Percentiles rank a stretch among this genome's conserved stretches.
These are phyloP conservation scores for Argyresthia albistria DNA, from an alignment of 2,888 invertebrate species.

Conservation along the genomic window DNA sequence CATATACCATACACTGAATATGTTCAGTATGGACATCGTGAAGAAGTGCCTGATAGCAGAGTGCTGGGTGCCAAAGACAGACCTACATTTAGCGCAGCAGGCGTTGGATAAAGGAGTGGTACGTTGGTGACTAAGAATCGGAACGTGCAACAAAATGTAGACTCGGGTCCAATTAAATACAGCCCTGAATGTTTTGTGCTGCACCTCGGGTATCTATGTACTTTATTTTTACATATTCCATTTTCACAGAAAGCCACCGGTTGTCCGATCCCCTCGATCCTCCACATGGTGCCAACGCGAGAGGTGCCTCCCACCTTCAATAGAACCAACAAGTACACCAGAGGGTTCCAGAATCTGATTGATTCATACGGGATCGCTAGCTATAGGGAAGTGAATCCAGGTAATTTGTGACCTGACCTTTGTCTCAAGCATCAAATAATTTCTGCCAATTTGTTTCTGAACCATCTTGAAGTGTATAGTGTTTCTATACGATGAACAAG, in stretches of 20 bases:
- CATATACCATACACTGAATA: conserved; percentile 93
- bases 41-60: conserved; percentile 93
- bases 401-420: conserved; percentile 35
- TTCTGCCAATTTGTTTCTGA: no score
- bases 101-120: conserved; percentile 88
- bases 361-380: conserved; percentile 91
- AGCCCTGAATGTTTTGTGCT: no score
- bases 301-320: conserved; percentile 88
- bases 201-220: not conserved
- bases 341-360: conserved; percentile 88
- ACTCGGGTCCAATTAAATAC: no score
- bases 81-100: conserved; percentile 80
- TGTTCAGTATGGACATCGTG: conserved; percentile 92
- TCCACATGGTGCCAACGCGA: conserved; percentile 82
- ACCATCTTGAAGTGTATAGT: no score
- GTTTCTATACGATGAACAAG: no score
- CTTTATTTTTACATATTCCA: not conserved
- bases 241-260: conserved; percentile 74
- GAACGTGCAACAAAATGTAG: no score
- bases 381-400: conserved; percentile 90
- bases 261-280: conserved; percentile 85
- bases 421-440: no score
- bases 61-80: conserved; percentile 87
- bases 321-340: conserved; percentile 87
- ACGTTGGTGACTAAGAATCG: conserved; percentile 21